Percentiles rank a stretch among this genome's conserved stretches.
These are phyloP conservation scores for Emmelina monodactyla DNA, from an alignment of 2,888 invertebrate species.

Conservation along the genomic window DNA sequence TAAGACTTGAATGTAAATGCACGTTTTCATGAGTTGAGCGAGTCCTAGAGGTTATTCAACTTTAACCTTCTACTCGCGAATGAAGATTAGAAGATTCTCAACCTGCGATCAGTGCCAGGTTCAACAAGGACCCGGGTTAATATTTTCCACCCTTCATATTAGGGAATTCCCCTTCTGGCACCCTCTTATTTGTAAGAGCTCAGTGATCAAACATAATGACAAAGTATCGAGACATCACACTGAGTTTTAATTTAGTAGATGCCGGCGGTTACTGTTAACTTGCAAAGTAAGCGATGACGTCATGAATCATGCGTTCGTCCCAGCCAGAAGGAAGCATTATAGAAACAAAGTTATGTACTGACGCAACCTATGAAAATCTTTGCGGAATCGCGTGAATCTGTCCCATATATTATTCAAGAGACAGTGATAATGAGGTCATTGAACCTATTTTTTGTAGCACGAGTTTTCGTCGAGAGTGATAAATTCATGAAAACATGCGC, in stretches of 20 bases:
- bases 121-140: too few relatives aligned
- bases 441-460: slow-evolving; percentile 23
- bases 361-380: slow-evolving; percentile 35
- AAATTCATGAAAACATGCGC: background rate
- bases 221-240: too few relatives aligned
- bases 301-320: too few relatives aligned
- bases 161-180: too few relatives aligned
- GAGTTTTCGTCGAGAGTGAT: background rate
- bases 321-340: too few relatives aligned
- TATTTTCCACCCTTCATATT: too few relatives aligned
- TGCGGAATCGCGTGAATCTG: slow-evolving; percentile 37
- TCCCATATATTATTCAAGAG: slow-evolving; percentile 57
- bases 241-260: too few relatives aligned
- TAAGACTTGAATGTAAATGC: slow-evolving; percentile 1
- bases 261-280: too few relatives aligned
- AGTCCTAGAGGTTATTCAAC: slow-evolving; percentile 22
- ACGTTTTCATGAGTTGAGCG: background rate
- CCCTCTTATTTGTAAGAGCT: too few relatives aligned
- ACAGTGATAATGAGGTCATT: slow-evolving; percentile 47
- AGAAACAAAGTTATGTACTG: slow-evolving; percentile 17
- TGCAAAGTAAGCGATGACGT: too few relatives aligned
- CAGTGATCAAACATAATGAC: too few relatives aligned
- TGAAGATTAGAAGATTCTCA: slow-evolving; percentile 3
- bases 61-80: slow-evolving; percentile 24
- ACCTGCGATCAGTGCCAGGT: too few relatives aligned